Evolutionary conservation across 2,888 invertebrate genomes (phyloP), one percentile per base, ranked within the genome.

Genomic region (Sarcophaga caerulescens): DNA sequence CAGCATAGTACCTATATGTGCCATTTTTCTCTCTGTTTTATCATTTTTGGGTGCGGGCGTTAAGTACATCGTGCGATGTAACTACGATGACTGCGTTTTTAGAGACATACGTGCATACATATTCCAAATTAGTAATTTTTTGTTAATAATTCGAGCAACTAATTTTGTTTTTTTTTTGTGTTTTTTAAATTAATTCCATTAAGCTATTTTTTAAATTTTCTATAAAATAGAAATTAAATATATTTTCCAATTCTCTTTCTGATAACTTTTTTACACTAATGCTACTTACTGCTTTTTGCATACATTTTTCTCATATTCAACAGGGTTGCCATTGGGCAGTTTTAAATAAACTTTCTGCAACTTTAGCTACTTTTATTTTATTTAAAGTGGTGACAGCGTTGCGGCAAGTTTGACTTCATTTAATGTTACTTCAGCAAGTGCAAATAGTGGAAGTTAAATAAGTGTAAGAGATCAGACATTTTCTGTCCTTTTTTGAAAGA

Each of bases 31-130:
- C 84, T 71, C 69, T 73, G 78, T 69, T 47, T 80, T 76, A 63
- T 77, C 78, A 86, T 47, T 63, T 83, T 79, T 84, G 78, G 78
- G 78, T 84, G 78, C 83, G 78, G 74, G 74, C 78, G 74, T 84
- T 62, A 25, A 57, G 62, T 35, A 35, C 35, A 35, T 35, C 35
- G 35, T 35, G 35, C 35, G n/a, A n/a, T n/a, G 8, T 35, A 35
- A 35, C 21, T 57, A 78, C 35, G 68, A 76, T 35, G 19, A 66
- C 12, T 70, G 66, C n/a, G 66, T n/a, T n/a, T 44, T 35, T 35
- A 10, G 35, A 35, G 35, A 35, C 35, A 35, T 35, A 35, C 35
- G 35, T 35, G 35, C 35, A 35, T 35, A 10, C 10, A 35, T 35
- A 35, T 35, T 35, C 35, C 35, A 35, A 1, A 35, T 35, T 35